A percentile compares a stretch with the other conserved stretches of the same genome.
Evolutionary conservation across 1,140 invertebrate species (phyloP).

Genomic region (Carcinoscorpius rotundicauda): DNA sequence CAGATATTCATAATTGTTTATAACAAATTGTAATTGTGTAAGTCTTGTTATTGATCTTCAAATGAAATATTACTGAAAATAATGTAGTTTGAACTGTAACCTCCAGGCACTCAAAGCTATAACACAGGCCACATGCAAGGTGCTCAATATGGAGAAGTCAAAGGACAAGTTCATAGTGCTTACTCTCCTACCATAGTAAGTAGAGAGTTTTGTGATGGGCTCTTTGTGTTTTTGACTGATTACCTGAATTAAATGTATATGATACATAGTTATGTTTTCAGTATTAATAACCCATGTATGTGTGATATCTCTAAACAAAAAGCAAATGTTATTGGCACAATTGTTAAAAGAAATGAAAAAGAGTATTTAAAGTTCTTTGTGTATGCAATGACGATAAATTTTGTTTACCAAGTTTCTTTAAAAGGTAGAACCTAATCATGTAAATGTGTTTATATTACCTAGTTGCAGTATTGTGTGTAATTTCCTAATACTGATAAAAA

Average conservation of each 20-base stretch:
- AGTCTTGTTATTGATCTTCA: too few relatives aligned
- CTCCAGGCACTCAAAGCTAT: slow-evolving; percentile 61
- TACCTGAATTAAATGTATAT: not conserved
- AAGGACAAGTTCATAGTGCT: slow-evolving; percentile 73
- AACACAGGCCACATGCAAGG: slow-evolving; percentile 70
- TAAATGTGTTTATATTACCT: too few relatives aligned
- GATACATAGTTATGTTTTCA: not conserved
- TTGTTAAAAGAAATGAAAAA: too few relatives aligned
- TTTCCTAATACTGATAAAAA: too few relatives aligned
- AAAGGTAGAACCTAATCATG: too few relatives aligned
- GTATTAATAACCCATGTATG: not conserved
- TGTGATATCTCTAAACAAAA: not conserved
- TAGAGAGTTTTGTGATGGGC: not conserved
- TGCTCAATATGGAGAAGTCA: slow-evolving; percentile 77
- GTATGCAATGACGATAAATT: too few relatives aligned
- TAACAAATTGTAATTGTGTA: too few relatives aligned
- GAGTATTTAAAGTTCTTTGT: too few relatives aligned
- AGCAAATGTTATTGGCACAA: not conserved
- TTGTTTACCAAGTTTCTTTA: too few relatives aligned
- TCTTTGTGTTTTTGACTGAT: too few relatives aligned
- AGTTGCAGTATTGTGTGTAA: too few relatives aligned
- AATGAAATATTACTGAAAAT: not conserved
- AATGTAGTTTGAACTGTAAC: not conserved
- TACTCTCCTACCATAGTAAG: slow-evolving; percentile 75
- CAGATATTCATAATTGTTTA: too few relatives aligned